Base-by-base conservation (phyloP, 1,140 invertebrate genomes). In the Drosophila subpulchrella region DNA sequence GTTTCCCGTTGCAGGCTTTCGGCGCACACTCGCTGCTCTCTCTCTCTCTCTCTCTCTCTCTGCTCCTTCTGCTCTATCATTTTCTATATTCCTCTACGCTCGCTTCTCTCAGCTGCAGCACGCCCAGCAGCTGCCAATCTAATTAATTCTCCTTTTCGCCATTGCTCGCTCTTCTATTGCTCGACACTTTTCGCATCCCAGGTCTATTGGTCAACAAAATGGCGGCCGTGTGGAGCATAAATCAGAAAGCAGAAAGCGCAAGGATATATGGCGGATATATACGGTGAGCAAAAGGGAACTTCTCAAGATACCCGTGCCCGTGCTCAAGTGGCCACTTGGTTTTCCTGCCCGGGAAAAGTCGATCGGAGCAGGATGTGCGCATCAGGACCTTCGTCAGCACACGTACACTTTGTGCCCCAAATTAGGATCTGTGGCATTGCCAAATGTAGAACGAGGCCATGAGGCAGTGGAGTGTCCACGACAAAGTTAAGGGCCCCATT, bases 81-180 rank as follows among this genome's bases (percentile, higher is more conserved):
- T 42, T 56, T 44, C 39, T 51, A n/a, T 51, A 34, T 17, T 15
- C 32, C 55, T 38, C 27, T 41, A 34, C 8, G 32, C 32, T 34
- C 32, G 32, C 8, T 58, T 70, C 74, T 66, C 60, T 81, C 70
- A 68, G 70, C 75, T 83, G 80, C 70, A 77, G 56, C 47, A 53
- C 84, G 57, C 68, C 83, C 73, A 77, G 75, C 83, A 89, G 83
- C 83, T 88, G 83, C 84, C 79, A 88, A 88, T 88, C 84, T 83
- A 88, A 88, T 88, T 83, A 89, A 83, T 80, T 89, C 80, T 79
- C 72, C 75, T 79, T 63, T 70, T 63, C 83, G 83, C 83, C 83
- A 73, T 88, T 80, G 75, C 68, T 89, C 60, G 56, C 72, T 89
- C 60, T 53, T 48, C 63, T 41, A 50, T 48, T 17, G 58, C 78